Base-by-base conservation (phyloP, 1,140 invertebrate species). In the Rhizoglyphus robini region DNA sequence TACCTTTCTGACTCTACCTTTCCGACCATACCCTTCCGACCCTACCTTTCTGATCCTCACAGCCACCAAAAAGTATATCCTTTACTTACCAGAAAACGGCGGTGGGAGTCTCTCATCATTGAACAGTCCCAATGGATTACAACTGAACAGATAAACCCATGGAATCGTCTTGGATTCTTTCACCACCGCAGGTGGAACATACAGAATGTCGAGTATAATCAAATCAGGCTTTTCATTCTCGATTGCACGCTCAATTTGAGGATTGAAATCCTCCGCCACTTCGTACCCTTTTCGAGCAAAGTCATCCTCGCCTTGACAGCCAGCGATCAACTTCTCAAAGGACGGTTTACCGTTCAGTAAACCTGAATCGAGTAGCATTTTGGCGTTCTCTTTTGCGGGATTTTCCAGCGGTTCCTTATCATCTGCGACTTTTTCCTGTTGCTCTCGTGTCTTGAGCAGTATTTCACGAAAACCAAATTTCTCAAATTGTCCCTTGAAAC, bases 151-250 rank as follows among this genome's bases (percentile, higher is more conserved):
- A 15, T 49, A 46, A 25, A 46, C 29, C 62, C 62, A 64, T 8
- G 62, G 62, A 64, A 64, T 36, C n/a, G n/a, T n/a, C n/a, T n/a
- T n/a, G 4, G 15, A 11, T n/a, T 41, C 48, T 57, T 49, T 18
- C 2, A 31, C 23, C 29, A 64, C 15, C 18, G 23, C 29, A 34
- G 41, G 41, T 46, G 41, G 41, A n/a, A 46, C 2, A 46, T n/a
- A 3, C 3, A 46, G 23, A 3, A n/a, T 15, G 23, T 46, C 41
- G 15, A 46, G 18, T n/a, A 46, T 46, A 46, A 46, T 46, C 23
- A 46, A 8, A 46, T 46, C 41, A 3, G 41, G 41, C 23, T 46
- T 46, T 8, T 46, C 41, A n/a, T 46, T 8, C 18, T 46, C 41
- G 41, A 46, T 46, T 46, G 23, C 2, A 46, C 1, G 3, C 3